A percentile compares a stretch with the other conserved stretches of the same genome.
These are phyloP conservation scores for Schrankia costaestrigalis DNA, from an alignment of 2,888 invertebrate species.

Conservation along the genomic window DNA sequence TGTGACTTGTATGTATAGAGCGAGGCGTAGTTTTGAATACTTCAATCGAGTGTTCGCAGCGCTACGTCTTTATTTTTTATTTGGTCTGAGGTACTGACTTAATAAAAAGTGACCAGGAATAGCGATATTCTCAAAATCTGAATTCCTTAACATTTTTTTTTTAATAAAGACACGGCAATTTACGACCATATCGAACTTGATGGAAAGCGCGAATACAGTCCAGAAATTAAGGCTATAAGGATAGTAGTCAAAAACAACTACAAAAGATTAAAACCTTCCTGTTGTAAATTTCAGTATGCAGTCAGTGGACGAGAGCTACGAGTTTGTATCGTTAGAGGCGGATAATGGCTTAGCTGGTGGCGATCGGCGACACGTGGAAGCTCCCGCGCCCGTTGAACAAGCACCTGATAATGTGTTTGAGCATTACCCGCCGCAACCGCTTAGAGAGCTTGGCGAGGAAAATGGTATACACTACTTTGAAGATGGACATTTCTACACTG, in stretches of 20 bases:
- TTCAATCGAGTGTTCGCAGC: too few relatives aligned
- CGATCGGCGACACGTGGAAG: constrained; percentile 45
- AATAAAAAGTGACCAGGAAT: too few relatives aligned
- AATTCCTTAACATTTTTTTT: too few relatives aligned
- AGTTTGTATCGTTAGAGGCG: constrained; percentile 68
- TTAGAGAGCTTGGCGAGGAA: constrained; percentile 87
- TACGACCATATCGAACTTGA: too few relatives aligned
- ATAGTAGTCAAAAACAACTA: background rate
- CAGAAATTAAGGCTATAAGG: too few relatives aligned
- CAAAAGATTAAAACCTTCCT: background rate
- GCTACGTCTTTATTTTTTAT: too few relatives aligned
- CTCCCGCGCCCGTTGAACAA: constrained; percentile 16
- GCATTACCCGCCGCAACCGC: constrained; percentile 83
- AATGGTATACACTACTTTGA: constrained; percentile 95
- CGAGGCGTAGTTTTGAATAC: too few relatives aligned
- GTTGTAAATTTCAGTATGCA: constrained; percentile 56
- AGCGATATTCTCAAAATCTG: too few relatives aligned
- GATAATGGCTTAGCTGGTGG: constrained; percentile 57
- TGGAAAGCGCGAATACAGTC: too few relatives aligned
- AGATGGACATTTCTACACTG: constrained; percentile 96
- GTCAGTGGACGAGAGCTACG: constrained; percentile 78
- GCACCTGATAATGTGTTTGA: constrained; percentile 55
- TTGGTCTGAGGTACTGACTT: too few relatives aligned
- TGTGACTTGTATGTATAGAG: too few relatives aligned
- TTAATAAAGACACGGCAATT: too few relatives aligned